Conservation (phyloP, 1,140 invertebrate genomes). For the Zeugodacus cucurbitae region DNA sequence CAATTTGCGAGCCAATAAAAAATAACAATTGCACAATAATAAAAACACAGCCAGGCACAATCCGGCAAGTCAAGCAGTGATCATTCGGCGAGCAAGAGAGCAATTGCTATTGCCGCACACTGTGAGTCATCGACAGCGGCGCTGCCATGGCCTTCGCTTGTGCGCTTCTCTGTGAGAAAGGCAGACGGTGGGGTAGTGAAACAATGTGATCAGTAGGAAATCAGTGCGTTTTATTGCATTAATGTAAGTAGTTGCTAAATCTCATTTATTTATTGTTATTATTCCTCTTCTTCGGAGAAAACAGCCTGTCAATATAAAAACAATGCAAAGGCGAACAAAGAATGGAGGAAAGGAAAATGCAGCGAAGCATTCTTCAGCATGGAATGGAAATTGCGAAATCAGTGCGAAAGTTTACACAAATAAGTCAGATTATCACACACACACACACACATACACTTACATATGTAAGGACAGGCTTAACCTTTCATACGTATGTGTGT, state of each 20-base stretch:
- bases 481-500: background rate
- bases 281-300: background rate
- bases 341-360: background rate
- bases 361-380: background rate
- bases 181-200: background rate
- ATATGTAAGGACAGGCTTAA: background rate
- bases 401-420: background rate
- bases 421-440: background rate
- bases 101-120: background rate
- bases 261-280: conserved; percentile 9
- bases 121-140: background rate
- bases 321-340: background rate
- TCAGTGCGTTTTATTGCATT: background rate
- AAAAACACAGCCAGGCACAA: background rate
- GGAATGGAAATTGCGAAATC: background rate
- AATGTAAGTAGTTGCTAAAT: background rate
- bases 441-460: background rate
- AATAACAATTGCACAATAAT: background rate
- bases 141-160: no score
- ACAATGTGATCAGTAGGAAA: background rate
- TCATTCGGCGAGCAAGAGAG: background rate
- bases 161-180: no score
- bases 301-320: background rate
- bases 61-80: no score
- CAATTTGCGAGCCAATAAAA: background rate